phyloP scores from a whole-genome alignment of 2,797 vertebrate genomes.

The Enteromius mattozi region DNA sequence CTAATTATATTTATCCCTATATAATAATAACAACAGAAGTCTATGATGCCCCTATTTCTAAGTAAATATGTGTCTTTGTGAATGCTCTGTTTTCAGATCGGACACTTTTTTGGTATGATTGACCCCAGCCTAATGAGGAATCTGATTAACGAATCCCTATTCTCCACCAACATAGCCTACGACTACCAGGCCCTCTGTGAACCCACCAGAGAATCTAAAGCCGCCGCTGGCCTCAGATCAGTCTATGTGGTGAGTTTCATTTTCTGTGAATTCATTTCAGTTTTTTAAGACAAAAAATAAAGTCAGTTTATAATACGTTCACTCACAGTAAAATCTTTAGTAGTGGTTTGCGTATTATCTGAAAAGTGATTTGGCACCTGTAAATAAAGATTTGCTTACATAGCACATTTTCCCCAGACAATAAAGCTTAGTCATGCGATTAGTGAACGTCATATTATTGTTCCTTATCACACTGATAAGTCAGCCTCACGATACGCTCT shows the following conservation, averaged over 20 bases:
- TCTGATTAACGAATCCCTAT: conserved; percentile 89
- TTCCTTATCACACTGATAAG: conserved; percentile 34
- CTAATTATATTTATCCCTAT: neutral
- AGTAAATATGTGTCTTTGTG: neutral
- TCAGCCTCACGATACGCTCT: conserved; percentile 38
- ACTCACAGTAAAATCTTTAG: neutral
- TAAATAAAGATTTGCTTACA: conserved; percentile 7
- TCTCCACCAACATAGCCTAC: conserved; percentile 90
- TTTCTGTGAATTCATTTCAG: neutral
- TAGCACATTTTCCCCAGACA: neutral
- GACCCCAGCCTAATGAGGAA: conserved; percentile 91
- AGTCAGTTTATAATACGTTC: neutral
- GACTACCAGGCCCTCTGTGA: conserved; percentile 95
- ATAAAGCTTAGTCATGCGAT: conserved; percentile 29
- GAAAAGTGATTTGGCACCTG: conserved; percentile 1
- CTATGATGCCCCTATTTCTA: neutral
- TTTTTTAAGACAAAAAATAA: neutral
- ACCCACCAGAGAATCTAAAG: conserved; percentile 82
- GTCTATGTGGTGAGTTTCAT: conserved; percentile 89
- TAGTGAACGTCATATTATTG: conserved; percentile 14
- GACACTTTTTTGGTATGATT: conserved; percentile 92
- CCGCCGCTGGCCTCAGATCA: conserved; percentile 89
- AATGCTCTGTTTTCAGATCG: conserved; percentile 79
- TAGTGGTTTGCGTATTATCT: neutral
- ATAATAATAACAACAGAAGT: neutral